Percentiles rank a stretch among this genome's conserved stretches.
phyloP scores from a whole-genome alignment of 2,113 vertebrate species.

The Trematocara zebra region DNA sequence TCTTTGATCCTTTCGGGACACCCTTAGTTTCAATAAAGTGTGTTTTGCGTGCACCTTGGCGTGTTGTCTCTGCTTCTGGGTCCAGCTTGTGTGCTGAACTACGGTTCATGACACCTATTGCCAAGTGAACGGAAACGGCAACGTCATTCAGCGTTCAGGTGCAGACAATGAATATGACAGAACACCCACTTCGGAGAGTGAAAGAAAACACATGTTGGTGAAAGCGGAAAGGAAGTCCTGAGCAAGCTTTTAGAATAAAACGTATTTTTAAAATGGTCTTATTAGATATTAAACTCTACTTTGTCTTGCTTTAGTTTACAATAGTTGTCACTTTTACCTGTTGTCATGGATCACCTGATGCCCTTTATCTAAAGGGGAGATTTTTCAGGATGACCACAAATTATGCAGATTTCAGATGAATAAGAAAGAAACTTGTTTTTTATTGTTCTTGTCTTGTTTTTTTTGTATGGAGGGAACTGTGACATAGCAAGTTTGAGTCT shows the following conservation, averaged over 20 bases:
- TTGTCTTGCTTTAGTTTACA: not conserved
- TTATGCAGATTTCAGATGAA: not conserved
- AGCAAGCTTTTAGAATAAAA: not conserved
- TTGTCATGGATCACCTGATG: not conserved
- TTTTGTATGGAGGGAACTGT: not conserved
- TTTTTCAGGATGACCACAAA: not conserved
- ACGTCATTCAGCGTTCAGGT: no score
- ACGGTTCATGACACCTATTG: no score
- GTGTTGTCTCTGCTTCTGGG: no score
- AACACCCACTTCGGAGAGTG: not conserved
- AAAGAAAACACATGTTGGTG: not conserved
- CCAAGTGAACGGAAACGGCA: no score
- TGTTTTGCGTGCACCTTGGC: no score
- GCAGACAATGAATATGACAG: no score
- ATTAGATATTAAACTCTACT: not conserved
- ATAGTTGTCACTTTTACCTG: not conserved
- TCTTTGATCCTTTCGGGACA: no score
- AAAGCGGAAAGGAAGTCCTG: not conserved
- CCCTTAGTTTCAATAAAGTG: no score
- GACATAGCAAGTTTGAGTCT: not conserved
- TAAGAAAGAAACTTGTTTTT: not conserved
- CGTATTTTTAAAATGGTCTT: not conserved
- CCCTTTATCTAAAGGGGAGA: not conserved
- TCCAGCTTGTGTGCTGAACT: no score
- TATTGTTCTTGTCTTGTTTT: not conserved